phyloP scores from a whole-genome alignment of 1,140 invertebrate species.

The Aphelenchoides besseyi region DNA sequence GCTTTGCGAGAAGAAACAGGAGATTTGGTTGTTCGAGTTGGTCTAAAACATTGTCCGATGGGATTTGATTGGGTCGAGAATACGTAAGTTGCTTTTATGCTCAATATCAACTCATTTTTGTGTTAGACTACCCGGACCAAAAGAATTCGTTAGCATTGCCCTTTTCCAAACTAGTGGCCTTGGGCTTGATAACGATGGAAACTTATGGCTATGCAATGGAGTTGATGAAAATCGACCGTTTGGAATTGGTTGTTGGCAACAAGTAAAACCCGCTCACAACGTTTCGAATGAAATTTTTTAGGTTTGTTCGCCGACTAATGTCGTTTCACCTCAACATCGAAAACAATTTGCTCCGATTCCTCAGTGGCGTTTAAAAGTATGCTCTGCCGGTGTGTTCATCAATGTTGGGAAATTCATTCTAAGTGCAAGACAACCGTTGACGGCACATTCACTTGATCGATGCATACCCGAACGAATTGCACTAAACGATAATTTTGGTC shows the following conservation, averaged over 20 bases:
- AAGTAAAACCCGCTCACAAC: slow-evolving; percentile 20
- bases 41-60: slow-evolving; percentile 48
- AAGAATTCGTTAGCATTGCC: slow-evolving; percentile 40
- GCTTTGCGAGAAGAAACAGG: slow-evolving; percentile 32
- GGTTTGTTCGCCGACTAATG: slow-evolving; percentile 4
- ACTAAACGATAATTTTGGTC: slow-evolving; percentile 33
- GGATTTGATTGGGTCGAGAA: slow-evolving; percentile 50
- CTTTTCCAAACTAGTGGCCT: slow-evolving; percentile 35
- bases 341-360: slow-evolving; percentile 24
- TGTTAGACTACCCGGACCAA: slow-evolving; percentile 34
- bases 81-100: too few relatives aligned
- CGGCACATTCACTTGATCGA: slow-evolving; percentile 25
- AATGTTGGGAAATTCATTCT: slow-evolving; percentile 31
- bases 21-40: slow-evolving; percentile 40
- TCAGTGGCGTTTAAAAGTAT: slow-evolving; percentile 35
- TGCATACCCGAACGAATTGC: slow-evolving; percentile 33
- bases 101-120: too few relatives aligned
- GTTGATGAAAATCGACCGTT: slow-evolving; percentile 40
- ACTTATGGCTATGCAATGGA: slow-evolving; percentile 47
- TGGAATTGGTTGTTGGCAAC: slow-evolving; percentile 37
- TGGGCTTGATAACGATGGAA: slow-evolving; percentile 34
- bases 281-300: not conserved
- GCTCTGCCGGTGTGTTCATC: slow-evolving; percentile 32
- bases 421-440: slow-evolving; percentile 26
- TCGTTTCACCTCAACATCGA: not conserved